These are phyloP conservation scores for Nephila pilipes DNA, from an alignment of 1,140 invertebrate species.

Conservation along the genomic window DNA sequence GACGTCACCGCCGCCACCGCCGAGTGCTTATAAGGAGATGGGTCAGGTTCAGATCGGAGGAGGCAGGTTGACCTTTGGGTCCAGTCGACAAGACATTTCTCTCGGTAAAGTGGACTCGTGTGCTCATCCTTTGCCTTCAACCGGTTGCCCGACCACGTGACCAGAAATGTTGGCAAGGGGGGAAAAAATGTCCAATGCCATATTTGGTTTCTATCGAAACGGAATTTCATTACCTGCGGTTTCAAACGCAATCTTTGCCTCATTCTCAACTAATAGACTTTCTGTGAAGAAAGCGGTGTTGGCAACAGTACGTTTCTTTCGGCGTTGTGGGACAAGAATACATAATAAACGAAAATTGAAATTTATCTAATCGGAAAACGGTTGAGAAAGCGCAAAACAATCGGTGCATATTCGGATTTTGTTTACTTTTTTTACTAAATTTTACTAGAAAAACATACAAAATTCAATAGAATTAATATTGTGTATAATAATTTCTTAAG, in stretches of 20 bases:
- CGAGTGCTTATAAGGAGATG: conserved; percentile 60
- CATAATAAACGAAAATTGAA: no score
- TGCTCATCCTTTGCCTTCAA: conserved; percentile 51
- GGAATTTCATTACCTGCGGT: neutral
- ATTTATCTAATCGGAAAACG: no score
- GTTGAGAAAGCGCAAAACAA: no score
- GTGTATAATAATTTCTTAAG: no score
- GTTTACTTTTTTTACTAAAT: no score
- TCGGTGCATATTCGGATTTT: no score
- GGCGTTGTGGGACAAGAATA: no score
- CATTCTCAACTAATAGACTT: neutral
- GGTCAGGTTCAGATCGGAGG: conserved; percentile 53
- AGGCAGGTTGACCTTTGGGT: conserved; percentile 1
- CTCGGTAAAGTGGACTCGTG: neutral
- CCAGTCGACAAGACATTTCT: neutral
- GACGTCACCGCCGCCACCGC: conserved; percentile 16
- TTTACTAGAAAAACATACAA: no score
- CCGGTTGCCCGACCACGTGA: conserved; percentile 55
- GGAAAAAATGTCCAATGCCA: conserved; percentile 18
- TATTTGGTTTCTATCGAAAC: conserved; percentile 27
- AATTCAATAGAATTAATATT: no score
- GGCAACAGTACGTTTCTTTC: no score
- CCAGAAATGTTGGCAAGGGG: conserved; percentile 9
- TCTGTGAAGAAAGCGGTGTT: neutral
- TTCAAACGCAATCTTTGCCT: neutral